Base-by-base conservation (phyloP, 2,888 invertebrate species). In the Tenthredo notha region DNA sequence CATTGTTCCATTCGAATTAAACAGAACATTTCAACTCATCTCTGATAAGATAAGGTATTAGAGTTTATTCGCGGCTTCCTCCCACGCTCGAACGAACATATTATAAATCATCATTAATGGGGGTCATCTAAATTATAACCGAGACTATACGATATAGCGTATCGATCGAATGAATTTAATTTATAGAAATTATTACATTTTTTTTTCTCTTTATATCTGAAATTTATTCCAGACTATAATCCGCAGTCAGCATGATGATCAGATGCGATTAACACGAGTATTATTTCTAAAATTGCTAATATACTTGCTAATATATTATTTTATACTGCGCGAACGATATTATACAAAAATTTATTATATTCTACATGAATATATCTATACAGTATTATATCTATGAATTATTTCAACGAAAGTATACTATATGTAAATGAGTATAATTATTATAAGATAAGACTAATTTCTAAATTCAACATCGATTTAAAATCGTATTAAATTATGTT, bases 1-100 rank as follows among this genome's bases (percentile, higher is more conserved):
- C 80, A 80, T 80, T 80, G 61, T 80, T 80, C 80, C 80, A 80
- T 80, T 61, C 21, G n/a, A 50, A 58, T 37, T 1, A 61, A 80
- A 9, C 50, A 29, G 33, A 54, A 77, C 9, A 33, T 50, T 50
- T 77, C 77, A 50, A 50, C 33, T 77, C 15, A 4, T 18, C n/a
- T 29, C 50, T 54, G 77, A 67, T 67, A 67, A 67, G 29, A 67
- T 18, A 6, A 33, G 18, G 33, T 67, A 67, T 67, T 18, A 67
- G 67, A 67, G 67, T 67, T 67, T 33, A 67, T 67, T 33, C 61
- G 61, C 61, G 61, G 12, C 25, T 61, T 61, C 25, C 10, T 61
- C 61, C 21, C 61, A 61, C 25, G 25, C 25, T 25, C 21, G 61
- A 61, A 21, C 61, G 3, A 61, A 10, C 25, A 61, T 61, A 61